phyloP scores from a whole-genome alignment of 2,888 invertebrate genomes.

The Taenaris catops region DNA sequence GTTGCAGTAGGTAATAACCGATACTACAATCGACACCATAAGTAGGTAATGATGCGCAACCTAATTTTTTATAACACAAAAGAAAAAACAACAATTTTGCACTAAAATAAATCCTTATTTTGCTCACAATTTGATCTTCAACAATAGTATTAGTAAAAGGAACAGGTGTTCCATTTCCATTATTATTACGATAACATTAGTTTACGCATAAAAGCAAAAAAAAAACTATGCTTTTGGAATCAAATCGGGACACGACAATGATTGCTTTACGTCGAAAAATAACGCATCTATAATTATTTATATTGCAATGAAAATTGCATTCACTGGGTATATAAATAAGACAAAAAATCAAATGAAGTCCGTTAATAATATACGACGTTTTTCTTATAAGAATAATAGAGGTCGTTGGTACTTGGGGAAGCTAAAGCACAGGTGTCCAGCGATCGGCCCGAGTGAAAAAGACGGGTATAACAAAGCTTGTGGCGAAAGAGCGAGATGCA shows the following conservation, averaged over 20 bases:
- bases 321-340: conserved; percentile 30
- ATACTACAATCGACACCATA: too few species aligned
- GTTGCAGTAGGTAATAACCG: not conserved
- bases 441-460: conserved; percentile 62
- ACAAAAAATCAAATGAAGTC: conserved; percentile 34
- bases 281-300: conserved; percentile 59
- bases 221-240: conserved; percentile 63
- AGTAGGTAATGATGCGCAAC: too few species aligned
- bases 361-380: conserved; percentile 44
- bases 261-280: conserved; percentile 69
- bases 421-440: conserved; percentile 80
- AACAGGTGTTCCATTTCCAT: conserved; percentile 71
- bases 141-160: conserved; percentile 61
- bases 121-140: conserved; percentile 42
- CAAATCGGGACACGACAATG: conserved; percentile 78
- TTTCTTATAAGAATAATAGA: conserved; percentile 45
- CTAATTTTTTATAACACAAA: conserved; percentile 10
- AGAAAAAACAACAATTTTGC: conserved; percentile 39
- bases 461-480: conserved; percentile 37
- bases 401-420: conserved; percentile 80
- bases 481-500: conserved; percentile 52
- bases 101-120: conserved; percentile 42
- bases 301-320: conserved; percentile 31
- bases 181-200: conserved; percentile 74
- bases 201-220: conserved; percentile 61